Evolutionary conservation across 2,797 vertebrate genomes (phyloP).

Genomic region (Phrynocephalus forsythii): DNA sequence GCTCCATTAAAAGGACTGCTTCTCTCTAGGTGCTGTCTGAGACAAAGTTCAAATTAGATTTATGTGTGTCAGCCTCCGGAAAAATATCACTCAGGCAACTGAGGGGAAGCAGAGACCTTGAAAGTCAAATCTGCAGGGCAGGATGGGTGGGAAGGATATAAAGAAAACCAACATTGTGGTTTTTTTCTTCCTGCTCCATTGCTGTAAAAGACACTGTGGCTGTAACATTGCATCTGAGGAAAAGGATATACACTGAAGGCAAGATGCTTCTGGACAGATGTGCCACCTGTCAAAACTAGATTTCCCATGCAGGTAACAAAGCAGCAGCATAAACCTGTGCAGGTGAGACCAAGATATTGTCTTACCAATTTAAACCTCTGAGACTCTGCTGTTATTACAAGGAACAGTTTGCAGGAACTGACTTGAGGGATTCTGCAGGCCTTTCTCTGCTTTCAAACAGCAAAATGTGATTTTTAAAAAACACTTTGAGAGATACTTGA

Average conservation of each 20-base stretch:
- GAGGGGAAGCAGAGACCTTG: not conserved
- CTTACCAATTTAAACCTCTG: not conserved
- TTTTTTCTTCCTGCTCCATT: not conserved
- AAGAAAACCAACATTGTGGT: not conserved
- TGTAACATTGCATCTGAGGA: not conserved
- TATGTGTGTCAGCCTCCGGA: too few relatives aligned
- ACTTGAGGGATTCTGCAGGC: not conserved
- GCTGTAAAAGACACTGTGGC: not conserved
- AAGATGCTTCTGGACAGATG: not conserved
- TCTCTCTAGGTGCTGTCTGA: not conserved
- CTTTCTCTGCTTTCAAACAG: not conserved
- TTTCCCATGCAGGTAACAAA: not conserved
- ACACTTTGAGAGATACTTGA: fast-evolving
- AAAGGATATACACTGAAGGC: not conserved
- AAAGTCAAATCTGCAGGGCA: not conserved
- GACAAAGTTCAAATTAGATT: too few relatives aligned
- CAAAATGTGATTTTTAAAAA: conserved; percentile 3
- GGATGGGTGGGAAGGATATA: too few relatives aligned
- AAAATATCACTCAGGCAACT: too few relatives aligned
- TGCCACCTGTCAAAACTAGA: too few relatives aligned
- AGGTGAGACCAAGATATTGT: not conserved
- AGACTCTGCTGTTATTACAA: not conserved
- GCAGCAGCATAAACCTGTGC: not conserved
- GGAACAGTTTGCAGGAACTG: not conserved
- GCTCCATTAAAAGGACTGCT: not conserved